Base-by-base conservation (phyloP, 2,797 vertebrate species). In the Danio choprae region DNA sequence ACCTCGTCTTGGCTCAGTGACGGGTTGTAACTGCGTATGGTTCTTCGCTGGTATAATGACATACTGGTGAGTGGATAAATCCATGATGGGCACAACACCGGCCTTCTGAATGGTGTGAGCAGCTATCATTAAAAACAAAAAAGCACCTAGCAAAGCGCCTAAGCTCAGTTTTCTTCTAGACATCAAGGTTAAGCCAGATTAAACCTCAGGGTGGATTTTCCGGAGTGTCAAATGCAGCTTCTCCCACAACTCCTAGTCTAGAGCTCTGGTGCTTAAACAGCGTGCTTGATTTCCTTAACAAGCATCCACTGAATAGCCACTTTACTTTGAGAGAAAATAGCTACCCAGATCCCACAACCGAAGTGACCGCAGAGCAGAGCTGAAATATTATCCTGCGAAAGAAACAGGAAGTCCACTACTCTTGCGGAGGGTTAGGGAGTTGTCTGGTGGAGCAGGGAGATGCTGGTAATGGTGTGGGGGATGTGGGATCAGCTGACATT, bases 41-140 rank as follows among this genome's bases (percentile, higher is more conserved):
- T 18, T 59, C 20, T 53, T 46, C 5, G 3, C 50, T 8, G 10
- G 15, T 6, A 13, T 18, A 48, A 5, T 77, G 53, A 76, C 29
- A 13, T 56, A 70, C 78, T 63, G 56, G 40, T 46, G 20, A 77
- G 65, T 53, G 58, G 51, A 41, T 22, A 29, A 18, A 65, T 74
- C 6, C 0, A 84, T 75, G 70, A 77, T 16, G 2, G 82, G 75
- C 40, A 79, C 78, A 62, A 87, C 69, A 10, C 77, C 51, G 44
- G 68, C 78, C 81, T 48, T 87, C 20, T 91, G 93, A 72, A 93
- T 89, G 68, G 84, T 89, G 82, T 93, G 90, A 58, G 86, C 92
- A 69, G 89, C 90, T 0, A 94, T 80, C 90, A 92, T 91, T 67
- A 94, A 88, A 70, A 94, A 89, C 74, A 94, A 77, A 82, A 93